Evolutionary conservation across 2,113 vertebrate species (phyloP).

Genomic region (Lamprotornis superbus): DNA sequence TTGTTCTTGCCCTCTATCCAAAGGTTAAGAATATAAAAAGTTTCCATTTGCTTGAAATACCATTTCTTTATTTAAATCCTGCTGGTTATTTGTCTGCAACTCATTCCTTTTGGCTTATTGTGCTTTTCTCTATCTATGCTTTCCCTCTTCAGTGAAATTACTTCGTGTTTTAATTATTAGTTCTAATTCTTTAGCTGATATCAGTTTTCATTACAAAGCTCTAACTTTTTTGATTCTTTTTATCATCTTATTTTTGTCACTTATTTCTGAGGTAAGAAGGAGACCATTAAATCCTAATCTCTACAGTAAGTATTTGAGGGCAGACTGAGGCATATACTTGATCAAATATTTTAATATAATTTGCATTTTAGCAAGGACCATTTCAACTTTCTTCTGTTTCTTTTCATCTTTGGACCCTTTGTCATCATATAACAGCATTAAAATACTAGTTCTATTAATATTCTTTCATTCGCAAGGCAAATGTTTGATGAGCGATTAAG

Average conservation of each 20-base stretch:
- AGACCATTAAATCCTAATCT: not conserved
- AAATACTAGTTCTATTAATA: not conserved
- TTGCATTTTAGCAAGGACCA: not conserved
- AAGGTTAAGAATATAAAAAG: not conserved
- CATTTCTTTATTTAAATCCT: not conserved
- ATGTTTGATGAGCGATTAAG: not conserved
- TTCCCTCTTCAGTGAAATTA: not conserved
- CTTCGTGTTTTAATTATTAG: not conserved
- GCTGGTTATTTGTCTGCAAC: not conserved
- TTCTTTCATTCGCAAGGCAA: not conserved
- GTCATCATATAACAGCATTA: not conserved
- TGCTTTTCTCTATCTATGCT: not conserved
- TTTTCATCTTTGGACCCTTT: not conserved
- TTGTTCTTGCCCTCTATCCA: not conserved
- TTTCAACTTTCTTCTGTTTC: not conserved
- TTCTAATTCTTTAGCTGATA: not conserved
- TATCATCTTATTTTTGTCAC: not conserved
- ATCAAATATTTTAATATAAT: not conserved
- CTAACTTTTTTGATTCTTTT: not conserved
- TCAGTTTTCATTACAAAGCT: not conserved
- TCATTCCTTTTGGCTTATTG: not conserved
- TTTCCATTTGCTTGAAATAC: not conserved
- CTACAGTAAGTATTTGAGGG: not conserved
- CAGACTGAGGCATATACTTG: not conserved
- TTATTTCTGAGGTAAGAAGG: not conserved